Conservation (phyloP, 2,113 vertebrate species). For the Jacana jacana region DNA sequence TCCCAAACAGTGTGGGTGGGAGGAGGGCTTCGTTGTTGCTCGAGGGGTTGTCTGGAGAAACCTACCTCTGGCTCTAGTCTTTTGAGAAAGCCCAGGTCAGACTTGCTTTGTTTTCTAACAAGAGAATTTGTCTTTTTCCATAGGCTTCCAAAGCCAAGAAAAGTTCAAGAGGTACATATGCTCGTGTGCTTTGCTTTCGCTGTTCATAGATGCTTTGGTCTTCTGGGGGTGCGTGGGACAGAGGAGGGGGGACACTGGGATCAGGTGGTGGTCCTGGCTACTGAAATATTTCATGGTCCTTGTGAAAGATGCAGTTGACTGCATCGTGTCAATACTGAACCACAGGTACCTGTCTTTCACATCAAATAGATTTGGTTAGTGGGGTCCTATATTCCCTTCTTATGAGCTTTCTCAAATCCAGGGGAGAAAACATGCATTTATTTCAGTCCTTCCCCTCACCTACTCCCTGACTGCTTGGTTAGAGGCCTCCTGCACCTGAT, state of each 20-base stretch:
- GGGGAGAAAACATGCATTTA: neutral
- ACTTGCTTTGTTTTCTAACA: neutral
- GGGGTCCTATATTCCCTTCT: neutral
- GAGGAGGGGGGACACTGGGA: neutral
- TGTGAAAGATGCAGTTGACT: neutral
- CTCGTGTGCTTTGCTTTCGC: accelerated
- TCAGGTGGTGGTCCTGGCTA: neutral
- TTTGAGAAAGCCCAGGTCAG: neutral
- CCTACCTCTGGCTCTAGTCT: neutral
- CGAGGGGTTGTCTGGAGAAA: neutral
- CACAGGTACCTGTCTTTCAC: neutral
- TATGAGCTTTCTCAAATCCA: neutral
- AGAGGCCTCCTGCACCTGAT: neutral
- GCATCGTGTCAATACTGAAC: accelerated
- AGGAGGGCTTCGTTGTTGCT: neutral
- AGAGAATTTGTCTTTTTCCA: neutral
- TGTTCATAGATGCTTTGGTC: neutral
- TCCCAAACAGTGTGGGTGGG: accelerated
- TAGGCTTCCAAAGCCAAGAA: slow-evolving; percentile 77
- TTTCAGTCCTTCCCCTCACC: neutral
- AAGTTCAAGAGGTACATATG: slow-evolving; percentile 71
- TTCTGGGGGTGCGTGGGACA: neutral
- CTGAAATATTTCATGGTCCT: neutral
- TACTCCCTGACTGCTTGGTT: neutral
- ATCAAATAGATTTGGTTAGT: neutral